These are phyloP conservation scores for Elaphurus davidianus DNA, from an alignment of 2,113 vertebrate genomes.

Conservation along the genomic window DNA sequence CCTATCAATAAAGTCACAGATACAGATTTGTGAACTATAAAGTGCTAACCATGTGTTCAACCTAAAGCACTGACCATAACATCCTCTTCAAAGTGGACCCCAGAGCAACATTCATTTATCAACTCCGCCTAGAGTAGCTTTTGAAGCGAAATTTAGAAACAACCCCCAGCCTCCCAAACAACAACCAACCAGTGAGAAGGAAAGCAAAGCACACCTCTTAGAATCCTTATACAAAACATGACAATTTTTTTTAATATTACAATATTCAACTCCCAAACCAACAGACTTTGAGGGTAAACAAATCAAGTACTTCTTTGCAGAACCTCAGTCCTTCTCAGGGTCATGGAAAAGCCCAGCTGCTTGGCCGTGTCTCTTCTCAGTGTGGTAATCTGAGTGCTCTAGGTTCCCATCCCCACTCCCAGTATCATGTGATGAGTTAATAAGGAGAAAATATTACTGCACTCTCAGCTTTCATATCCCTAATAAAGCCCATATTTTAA, in stretches of 20 bases:
- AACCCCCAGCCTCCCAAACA: background rate
- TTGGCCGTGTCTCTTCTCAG: background rate
- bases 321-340: background rate
- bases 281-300: background rate
- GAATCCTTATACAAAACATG: background rate
- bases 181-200: background rate
- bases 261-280: background rate
- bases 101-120: background rate
- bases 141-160: background rate
- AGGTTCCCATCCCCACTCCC: background rate
- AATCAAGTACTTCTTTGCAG: background rate
- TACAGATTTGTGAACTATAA: background rate
- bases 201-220: background rate
- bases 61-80: background rate
- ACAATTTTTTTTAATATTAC: background rate
- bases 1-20: background rate
- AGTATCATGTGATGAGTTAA: conserved; percentile 29
- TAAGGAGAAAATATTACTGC: conserved; percentile 64
- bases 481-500: conserved; percentile 71
- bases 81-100: background rate
- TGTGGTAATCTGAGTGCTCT: background rate
- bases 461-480: conserved; percentile 30
- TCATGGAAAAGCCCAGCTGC: background rate
- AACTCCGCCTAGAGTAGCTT: background rate
- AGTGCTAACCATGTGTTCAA: background rate